Evolutionary conservation across 2,888 invertebrate species (phyloP).

Genomic region (Tridacna crocea): DNA sequence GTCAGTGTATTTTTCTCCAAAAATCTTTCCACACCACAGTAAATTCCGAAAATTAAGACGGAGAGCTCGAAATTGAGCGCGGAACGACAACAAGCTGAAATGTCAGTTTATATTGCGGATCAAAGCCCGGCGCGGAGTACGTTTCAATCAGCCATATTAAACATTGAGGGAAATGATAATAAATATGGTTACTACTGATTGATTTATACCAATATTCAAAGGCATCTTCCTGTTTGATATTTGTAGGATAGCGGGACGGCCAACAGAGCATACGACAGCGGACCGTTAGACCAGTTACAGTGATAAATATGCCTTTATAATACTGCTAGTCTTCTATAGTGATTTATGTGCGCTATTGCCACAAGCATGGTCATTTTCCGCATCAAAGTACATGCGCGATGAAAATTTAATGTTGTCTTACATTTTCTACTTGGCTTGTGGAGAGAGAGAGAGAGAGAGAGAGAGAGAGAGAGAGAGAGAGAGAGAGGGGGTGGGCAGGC

Average conservation of each 20-base stretch:
- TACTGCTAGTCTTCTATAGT: background rate
- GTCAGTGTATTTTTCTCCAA: too few species aligned
- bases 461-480: too few species aligned
- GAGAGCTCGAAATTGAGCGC: slow-evolving; percentile 10
- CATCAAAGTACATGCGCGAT: too few species aligned
- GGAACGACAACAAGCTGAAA: slow-evolving; percentile 8
- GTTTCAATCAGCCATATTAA: slow-evolving; percentile 47
- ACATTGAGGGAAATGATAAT: slow-evolving; percentile 56
- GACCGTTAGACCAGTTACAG: slow-evolving; percentile 31
- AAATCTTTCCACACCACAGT: too few species aligned
- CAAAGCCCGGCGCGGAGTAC: slow-evolving; percentile 32
- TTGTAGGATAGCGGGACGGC: background rate
- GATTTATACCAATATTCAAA: slow-evolving; percentile 29
- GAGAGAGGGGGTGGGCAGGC: too few species aligned
- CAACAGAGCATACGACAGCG: slow-evolving; percentile 29
- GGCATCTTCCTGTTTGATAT: slow-evolving; percentile 30
- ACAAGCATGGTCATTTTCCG: too few species aligned
- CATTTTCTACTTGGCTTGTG: too few species aligned
- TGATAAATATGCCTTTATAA: slow-evolving; percentile 8
- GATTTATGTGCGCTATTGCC: slow-evolving; percentile 8
- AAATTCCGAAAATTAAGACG: background rate
- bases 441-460: too few species aligned
- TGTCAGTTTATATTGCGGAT: slow-evolving; percentile 23
- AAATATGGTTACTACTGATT: slow-evolving; percentile 38
- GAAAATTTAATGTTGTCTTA: too few species aligned